Base-by-base conservation (phyloP, 1,140 invertebrate genomes). In the Idris sp. region DNA sequence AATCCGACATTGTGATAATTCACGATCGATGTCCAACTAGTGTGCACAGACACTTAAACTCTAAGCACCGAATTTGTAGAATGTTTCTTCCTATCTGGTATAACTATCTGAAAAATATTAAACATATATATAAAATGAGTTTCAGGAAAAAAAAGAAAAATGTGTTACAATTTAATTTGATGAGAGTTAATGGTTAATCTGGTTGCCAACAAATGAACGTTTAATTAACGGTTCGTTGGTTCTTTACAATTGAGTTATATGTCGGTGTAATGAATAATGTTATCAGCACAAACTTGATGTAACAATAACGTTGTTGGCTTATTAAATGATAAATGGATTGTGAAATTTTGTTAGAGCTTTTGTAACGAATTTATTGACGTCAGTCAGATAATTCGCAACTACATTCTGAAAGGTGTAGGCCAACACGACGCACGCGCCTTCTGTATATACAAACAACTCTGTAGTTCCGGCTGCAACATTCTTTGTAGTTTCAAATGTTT, bases 351-450 rank as follows among this genome's bases (percentile, higher is more conserved):
- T 65, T 65, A 54, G 25, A 40, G n/a, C 19, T 14, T 22, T 11
- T 6, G 16, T 56, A 65, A 65, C 38, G 30, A 54, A 65, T 65
- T 65, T 54, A 54, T 54, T 48, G 49, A 46, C 40, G 61, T 25
- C 35, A 43, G 36, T 51, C 43, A 49, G 36, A 49, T 49, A 49
- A 30, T 62, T 36, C 40, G 15, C 19, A 19, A 28, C 31, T n/a
- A n/a, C 15, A 43, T 56, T 44, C 30, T 11, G 19, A 46, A 61
- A n/a, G n/a, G n/a, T n/a, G n/a, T n/a, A n/a, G n/a, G n/a, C n/a
- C n/a, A n/a, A n/a, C n/a, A 30, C 41, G 31, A 36, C 11, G 9
- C 9, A 8, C 19, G 14, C 19, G 19, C 19, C 19, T 2, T 8
- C 11, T 43, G 26, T 18, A 9, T 46, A 58, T 31, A 35, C 19